Percentiles rank a stretch among this genome's conserved stretches.
Conservation (phyloP, 1,140 invertebrate species). For the Ips nitidus region DNA sequence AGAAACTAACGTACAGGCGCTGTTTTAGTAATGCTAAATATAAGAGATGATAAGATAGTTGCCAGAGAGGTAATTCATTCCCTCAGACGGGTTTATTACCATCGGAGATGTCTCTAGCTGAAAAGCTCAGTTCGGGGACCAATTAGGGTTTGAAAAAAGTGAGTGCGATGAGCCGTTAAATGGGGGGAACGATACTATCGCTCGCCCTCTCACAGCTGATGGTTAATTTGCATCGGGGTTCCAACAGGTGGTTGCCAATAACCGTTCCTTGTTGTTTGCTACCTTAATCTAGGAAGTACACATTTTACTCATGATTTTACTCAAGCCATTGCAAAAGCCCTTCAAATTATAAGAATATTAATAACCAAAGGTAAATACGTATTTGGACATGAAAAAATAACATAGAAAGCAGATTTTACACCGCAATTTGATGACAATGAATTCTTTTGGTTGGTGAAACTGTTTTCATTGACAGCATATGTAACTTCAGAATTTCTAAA, state of each 20-base stretch:
- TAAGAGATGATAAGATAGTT: slow-evolving; percentile 21
- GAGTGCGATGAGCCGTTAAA: neutral
- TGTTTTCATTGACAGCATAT: too few relatives aligned
- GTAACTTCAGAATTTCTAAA: too few relatives aligned
- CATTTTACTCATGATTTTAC: too few relatives aligned
- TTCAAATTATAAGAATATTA: too few relatives aligned
- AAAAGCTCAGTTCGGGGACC: neutral
- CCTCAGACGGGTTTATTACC: slow-evolving; percentile 10
- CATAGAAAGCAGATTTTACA: too few relatives aligned
- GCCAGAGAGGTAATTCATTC: slow-evolving; percentile 17
- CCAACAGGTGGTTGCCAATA: slow-evolving; percentile 17
- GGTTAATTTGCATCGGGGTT: slow-evolving; percentile 16
- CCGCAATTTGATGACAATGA: too few relatives aligned
- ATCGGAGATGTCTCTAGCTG: neutral
- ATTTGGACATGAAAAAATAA: too few relatives aligned
- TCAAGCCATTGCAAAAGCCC: too few relatives aligned
- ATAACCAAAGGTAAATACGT: too few relatives aligned
- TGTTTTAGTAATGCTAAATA: slow-evolving; percentile 22
- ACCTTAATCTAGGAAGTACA: too few relatives aligned
- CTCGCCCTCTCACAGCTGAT: slow-evolving; percentile 16
- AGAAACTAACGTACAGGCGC: slow-evolving; percentile 26
- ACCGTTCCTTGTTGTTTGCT: too few relatives aligned
- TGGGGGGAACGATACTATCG: slow-evolving; percentile 5
- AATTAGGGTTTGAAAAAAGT: neutral
- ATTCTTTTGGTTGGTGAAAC: too few relatives aligned